A percentile compares a stretch with the other conserved stretches of the same genome.
Evolutionary conservation across 2,797 vertebrate genomes (phyloP).

Genomic region (Phataginus tricuspis): DNA sequence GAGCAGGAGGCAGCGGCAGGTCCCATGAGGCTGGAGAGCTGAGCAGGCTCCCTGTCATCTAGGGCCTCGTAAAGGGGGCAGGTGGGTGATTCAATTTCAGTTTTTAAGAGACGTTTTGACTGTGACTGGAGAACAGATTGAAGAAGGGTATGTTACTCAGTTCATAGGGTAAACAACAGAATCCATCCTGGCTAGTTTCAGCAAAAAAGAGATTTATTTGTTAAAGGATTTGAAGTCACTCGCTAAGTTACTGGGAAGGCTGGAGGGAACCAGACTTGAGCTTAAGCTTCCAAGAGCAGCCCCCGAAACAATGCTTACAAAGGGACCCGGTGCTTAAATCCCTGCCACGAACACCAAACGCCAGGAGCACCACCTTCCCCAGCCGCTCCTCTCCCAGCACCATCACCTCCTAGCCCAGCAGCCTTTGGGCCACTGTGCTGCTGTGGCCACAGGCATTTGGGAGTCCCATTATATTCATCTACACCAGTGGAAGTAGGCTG

Average conservation of each 20-base stretch:
- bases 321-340: not conserved
- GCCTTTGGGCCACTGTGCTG: not conserved
- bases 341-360: accelerated
- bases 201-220: not conserved
- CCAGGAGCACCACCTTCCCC: not conserved
- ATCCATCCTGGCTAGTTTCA: not conserved
- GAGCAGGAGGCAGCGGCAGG: accelerated
- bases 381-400: not conserved
- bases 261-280: not conserved
- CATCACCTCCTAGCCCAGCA: accelerated
- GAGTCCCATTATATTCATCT: not conserved
- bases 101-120: not conserved
- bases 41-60: accelerated
- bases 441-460: not conserved
- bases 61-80: not conserved
- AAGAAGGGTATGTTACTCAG: not conserved
- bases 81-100: not conserved
- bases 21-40: accelerated
- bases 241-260: not conserved
- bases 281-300: not conserved
- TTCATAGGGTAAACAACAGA: not conserved
- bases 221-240: not conserved
- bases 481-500: accelerated
- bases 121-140: not conserved
- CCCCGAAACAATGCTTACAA: not conserved